Conservation (phyloP, 2,888 invertebrate genomes). For the Himalopsyche tibetana region DNA sequence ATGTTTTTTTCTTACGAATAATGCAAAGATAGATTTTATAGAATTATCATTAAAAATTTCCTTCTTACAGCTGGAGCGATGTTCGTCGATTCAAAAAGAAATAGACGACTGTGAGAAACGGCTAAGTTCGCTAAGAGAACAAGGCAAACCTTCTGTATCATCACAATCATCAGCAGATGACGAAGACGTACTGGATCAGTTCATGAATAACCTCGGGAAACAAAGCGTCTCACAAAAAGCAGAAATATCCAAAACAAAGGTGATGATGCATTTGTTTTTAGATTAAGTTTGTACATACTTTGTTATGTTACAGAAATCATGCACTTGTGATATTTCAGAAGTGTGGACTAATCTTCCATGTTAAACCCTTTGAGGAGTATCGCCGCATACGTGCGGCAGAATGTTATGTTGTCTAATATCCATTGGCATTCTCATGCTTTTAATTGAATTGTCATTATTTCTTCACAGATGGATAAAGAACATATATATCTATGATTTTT, state of each 20-base stretch:
- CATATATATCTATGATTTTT: too few species aligned
- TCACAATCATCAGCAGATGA: constrained; percentile 68
- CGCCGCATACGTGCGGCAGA: too few species aligned
- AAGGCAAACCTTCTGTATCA: constrained; percentile 68
- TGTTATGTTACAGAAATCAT: too few species aligned
- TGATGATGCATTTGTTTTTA: constrained; percentile 67
- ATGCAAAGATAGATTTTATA: neutral
- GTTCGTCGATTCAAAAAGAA: constrained; percentile 78
- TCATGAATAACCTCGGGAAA: constrained; percentile 83
- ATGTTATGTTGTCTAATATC: too few species aligned
- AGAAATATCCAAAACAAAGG: constrained; percentile 78
- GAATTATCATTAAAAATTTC: constrained; percentile 52
- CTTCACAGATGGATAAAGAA: too few species aligned
- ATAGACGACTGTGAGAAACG: constrained; percentile 72
- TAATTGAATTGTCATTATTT: too few species aligned
- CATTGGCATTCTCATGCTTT: too few species aligned
- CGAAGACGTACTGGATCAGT: constrained; percentile 89
- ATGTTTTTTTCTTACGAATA: constrained; percentile 56
- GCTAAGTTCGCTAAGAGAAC: constrained; percentile 71
- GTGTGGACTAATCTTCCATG: too few species aligned
- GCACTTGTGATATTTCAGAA: too few species aligned
- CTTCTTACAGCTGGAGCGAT: constrained; percentile 78
- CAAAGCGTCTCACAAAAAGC: constrained; percentile 80
- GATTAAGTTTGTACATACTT: neutral
- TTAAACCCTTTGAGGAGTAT: too few species aligned